Base-by-base conservation (phyloP, 1,140 invertebrate genomes). In the Listronotus bonariensis region DNA sequence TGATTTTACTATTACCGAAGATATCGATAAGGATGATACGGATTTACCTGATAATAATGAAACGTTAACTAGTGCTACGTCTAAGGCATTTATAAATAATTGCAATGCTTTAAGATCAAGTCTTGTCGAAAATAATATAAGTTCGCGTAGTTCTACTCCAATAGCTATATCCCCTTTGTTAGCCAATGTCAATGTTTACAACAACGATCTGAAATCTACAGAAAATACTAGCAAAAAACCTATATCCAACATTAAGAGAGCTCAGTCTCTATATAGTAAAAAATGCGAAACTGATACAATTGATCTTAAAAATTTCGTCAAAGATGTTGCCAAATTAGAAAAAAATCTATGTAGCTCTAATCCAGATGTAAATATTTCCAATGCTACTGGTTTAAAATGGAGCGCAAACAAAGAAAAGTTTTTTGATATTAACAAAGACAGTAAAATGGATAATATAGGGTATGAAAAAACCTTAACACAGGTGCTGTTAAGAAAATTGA, bases 1-100 rank as follows among this genome's bases (percentile, higher is more conserved):
- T 57, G 82, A 84, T 65, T 72, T 84, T 26, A 77, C 82, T 65
- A 79, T 85, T 72, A 77, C 75, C 0, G 75, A 78, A 69, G 75
- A 78, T 55, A 72, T 73, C 2, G 75, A 76, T 56, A 68, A 55
- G 0, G 71, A 74, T 41, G 68, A 74, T 15, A 41, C 20, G 11
- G 53, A 43, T 43, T 40, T 51, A 45, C 20, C 36, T n/a, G 67
- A 68, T 48, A 61, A 62, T 14, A 62, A 59, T 20, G 48, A 65
- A 46, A 70, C 68, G 3, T 32, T 70, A 31, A 70, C 68, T 15
- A 61, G 52, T 36, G 43, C 53, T 15, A 34, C 42, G 31, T 48
- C 63, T 17, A 46, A 14, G 46, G n/a, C 53, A n/a, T 59, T 66
- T 20, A 45, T 51, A 14, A 32, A 67, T 6, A 69, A 67, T 53